Evolutionary conservation across 2,888 invertebrate genomes (phyloP), one percentile per base, ranked within the genome.

Genomic region (Seira sanloemensis): DNA sequence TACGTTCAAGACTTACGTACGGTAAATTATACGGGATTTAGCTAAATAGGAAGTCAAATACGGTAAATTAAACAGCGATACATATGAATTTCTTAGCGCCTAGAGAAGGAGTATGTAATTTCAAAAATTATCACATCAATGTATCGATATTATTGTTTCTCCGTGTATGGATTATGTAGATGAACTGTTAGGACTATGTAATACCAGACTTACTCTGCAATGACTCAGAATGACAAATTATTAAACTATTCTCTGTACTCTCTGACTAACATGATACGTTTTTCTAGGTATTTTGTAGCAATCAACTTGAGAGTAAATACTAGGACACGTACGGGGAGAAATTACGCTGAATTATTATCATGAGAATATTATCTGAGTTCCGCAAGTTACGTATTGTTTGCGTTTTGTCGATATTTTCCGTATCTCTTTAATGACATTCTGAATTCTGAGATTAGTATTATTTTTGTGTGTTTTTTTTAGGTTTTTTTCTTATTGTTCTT

Each of bases 331-430:
- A 74, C 26, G 58, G 65, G 65, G 16, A 65, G 23, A 27, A 67
- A 37, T 46, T 75, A 75, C 75, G 66, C 66, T 66, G 2, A 75
- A 68, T 77, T 77, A 77, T 77, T 77, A 77, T 77, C 77, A 77
- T 77, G 77, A 77, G 77, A 77, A 77, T 77, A 77, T 77, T 77
- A 77, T 77, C 77, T 77, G 77, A 77, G 77, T 67, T 77, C 67
- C 77, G 54, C 67, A 50, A 19, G 23, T 77, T 77, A 27, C 18
- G 67, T 77, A 68, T 77, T 77, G 77, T 68, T 77, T 75, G 75
- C 50, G n/a, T 66, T 75, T 68, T 77, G 18, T 24, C 2, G 58
- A 58, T 73, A 50, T 62, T 18, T 7, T 62, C 7, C 21, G 24
- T 19, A 67, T 66, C 46, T 46, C 25, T 75, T 75, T 75, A 66